Percentiles rank a stretch among this genome's conserved stretches.
These are phyloP conservation scores for Trinectes maculatus DNA, from an alignment of 2,113 vertebrate genomes.

Conservation along the genomic window DNA sequence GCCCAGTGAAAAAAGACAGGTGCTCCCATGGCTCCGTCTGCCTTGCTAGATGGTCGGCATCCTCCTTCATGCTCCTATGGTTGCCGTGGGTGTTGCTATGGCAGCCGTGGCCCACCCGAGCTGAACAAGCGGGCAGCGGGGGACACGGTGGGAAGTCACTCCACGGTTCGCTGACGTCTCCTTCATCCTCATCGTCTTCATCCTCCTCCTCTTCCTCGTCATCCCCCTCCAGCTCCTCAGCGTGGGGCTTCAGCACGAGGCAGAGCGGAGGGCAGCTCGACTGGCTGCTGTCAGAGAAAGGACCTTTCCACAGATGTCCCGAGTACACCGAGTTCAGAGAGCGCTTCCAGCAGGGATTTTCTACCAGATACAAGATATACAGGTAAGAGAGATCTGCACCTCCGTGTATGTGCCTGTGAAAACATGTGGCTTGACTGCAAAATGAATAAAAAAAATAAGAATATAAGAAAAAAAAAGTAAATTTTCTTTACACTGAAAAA, in stretches of 20 bases:
- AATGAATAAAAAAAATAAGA: background rate
- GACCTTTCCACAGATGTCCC: constrained; percentile 94
- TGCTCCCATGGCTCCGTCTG: constrained; percentile 82
- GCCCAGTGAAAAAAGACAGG: constrained; percentile 82
- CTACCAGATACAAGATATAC: constrained; percentile 99
- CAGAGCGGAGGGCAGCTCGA: constrained; percentile 86
- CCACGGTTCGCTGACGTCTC: constrained; percentile 56
- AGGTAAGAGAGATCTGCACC: constrained; percentile 84
- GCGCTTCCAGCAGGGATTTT: constrained; percentile 94
- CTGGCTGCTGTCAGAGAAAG: constrained; percentile 96
- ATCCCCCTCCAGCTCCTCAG: constrained; percentile 53
- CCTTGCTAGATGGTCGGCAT: constrained; percentile 72
- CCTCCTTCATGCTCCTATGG: constrained; percentile 78
- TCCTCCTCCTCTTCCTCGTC: constrained; percentile 47
- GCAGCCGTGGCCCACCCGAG: constrained; percentile 84
- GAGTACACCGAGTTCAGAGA: constrained; percentile 96
- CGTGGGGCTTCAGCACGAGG: constrained; percentile 74
- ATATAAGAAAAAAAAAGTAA: too few relatives aligned
- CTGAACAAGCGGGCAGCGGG: constrained; percentile 79
- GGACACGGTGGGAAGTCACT: constrained; percentile 55
- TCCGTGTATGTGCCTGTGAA: background rate
- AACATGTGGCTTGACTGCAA: background rate
- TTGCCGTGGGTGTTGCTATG: constrained; percentile 76
- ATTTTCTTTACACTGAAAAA: too few relatives aligned
- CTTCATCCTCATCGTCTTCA: constrained; percentile 41